These are phyloP conservation scores for Trisateles emortualis DNA, from an alignment of 2,888 invertebrate species.

Conservation along the genomic window DNA sequence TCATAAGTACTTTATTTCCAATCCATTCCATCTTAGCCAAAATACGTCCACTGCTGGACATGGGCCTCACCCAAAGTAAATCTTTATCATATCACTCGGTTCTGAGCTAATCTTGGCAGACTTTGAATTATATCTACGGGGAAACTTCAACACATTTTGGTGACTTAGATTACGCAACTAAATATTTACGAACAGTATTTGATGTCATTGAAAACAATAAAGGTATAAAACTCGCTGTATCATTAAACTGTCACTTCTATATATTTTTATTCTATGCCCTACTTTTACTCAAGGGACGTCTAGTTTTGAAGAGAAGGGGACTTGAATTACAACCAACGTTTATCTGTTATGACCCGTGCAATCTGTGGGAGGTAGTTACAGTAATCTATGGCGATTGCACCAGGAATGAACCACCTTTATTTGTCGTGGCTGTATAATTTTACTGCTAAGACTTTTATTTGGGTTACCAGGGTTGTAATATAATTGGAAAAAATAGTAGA, in stretches of 20 bases:
- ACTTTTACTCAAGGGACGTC: slow-evolving; percentile 61
- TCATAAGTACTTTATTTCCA: too few species aligned
- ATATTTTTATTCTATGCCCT: slow-evolving; percentile 40
- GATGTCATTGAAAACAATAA: too few species aligned
- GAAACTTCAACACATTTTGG: too few species aligned
- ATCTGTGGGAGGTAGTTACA: slow-evolving; percentile 65
- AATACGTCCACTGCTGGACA: too few species aligned
- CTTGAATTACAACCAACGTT: slow-evolving; percentile 73
- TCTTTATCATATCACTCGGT: too few species aligned
- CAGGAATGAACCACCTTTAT: slow-evolving; percentile 49
- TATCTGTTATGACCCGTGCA: slow-evolving; percentile 80
- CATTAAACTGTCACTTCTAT: background rate
- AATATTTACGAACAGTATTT: too few species aligned
- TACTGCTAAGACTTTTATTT: slow-evolving; percentile 43
- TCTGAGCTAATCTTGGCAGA: too few species aligned
- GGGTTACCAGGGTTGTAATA: slow-evolving; percentile 20
- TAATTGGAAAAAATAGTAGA: slow-evolving; percentile 18
- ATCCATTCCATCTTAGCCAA: too few species aligned
- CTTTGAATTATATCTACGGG: too few species aligned
- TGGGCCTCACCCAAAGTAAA: too few species aligned
- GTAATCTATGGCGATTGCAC: slow-evolving; percentile 66
- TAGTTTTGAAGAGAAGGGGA: slow-evolving; percentile 55
- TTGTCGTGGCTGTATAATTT: slow-evolving; percentile 37
- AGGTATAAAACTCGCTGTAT: background rate
- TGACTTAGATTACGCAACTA: too few species aligned